A percentile compares a stretch with the other conserved stretches of the same genome.
Conservation (phyloP, 1,140 invertebrate species). For the Amyelois transitella region DNA sequence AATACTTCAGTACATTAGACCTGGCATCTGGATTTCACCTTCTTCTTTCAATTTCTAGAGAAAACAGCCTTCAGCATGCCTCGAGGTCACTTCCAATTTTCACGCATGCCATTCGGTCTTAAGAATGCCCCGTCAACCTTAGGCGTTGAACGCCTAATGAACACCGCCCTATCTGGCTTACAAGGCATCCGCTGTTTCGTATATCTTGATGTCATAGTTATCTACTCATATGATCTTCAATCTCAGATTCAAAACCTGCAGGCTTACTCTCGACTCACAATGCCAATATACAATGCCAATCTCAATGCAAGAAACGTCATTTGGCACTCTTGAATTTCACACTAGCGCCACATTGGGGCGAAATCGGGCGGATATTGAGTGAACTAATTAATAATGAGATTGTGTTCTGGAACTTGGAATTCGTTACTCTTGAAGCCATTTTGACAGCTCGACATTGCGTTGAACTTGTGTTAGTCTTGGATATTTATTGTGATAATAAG, state of each 20-base stretch:
- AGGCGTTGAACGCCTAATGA: slow-evolving; percentile 62
- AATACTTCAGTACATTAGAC: slow-evolving; percentile 70
- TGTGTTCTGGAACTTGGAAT: too few species aligned
- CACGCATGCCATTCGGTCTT: slow-evolving; percentile 43
- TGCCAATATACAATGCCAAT: too few species aligned
- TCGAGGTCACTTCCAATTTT: slow-evolving; percentile 42
- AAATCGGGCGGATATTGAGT: too few species aligned
- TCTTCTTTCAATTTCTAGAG: slow-evolving; percentile 20
- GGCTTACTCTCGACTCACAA: too few species aligned
- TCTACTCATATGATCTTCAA: not conserved
- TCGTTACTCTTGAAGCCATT: too few species aligned
- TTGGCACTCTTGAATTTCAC: too few species aligned
- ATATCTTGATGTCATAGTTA: slow-evolving; percentile 6
- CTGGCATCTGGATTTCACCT: slow-evolving; percentile 59
- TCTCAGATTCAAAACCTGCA: slow-evolving; percentile 3
- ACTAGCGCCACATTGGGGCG: too few species aligned
- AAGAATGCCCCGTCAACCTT: slow-evolving; percentile 31
- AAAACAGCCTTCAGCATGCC: slow-evolving; percentile 40
- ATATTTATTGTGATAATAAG: too few species aligned
- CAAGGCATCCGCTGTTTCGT: slow-evolving; percentile 5
- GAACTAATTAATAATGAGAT: too few species aligned
- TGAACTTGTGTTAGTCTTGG: too few species aligned
- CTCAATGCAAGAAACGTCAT: too few species aligned
- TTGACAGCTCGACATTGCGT: too few species aligned
- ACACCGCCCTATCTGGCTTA: slow-evolving; percentile 26